Base-by-base conservation (phyloP, 2,113 vertebrate species). In the Bombycilla garrulus region DNA sequence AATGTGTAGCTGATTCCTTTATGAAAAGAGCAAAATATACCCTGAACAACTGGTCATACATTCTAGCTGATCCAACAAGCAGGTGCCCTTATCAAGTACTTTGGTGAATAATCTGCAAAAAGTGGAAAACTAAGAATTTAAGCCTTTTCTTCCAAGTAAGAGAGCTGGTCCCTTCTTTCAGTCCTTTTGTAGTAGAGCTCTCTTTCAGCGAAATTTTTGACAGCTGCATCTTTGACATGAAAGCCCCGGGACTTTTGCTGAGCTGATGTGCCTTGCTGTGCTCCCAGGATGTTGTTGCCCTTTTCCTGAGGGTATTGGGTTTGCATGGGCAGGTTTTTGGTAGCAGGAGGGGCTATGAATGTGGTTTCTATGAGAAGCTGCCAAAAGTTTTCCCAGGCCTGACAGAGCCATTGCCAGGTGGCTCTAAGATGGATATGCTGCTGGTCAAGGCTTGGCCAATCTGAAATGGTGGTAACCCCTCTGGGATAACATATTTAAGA, bases 291-390 rank as follows among this genome's bases (percentile, higher is more conserved):
- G 17, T 3, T 76, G 13, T 66, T 72, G 64, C 44, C 14, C 25
- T 78, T 92, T 73, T 58, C 24, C 26, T 18, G 5, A 38, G 31
- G 25, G 12, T 36, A 20, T 44, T 44, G 13, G 36, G 36, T 69
- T 86, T 36, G 22, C 38, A 38, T 18, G 11, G 26, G 12, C 54
- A 60, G 22, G 26, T 77, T 86, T 38, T 67, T 69, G 72, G 45
- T 36, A 20, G 62, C 0, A 0, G 26, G 45, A 77, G 26, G 36
- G 45, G 26, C 45, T 67, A 4, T 0, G 1, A 15, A 11, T 67
- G 36, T 67, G 36, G 33, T 51, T 86, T 60, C 72, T 53, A 15
- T 67, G 53, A 44, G 62, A 51, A 77, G 22, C 36, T 60, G 45
- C 22, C 23, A 18, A 33, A 86, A 67, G 62, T 18, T 51, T 77